phyloP scores from a whole-genome alignment of 2,888 invertebrate species.

The Zygogramma bicolorata region DNA sequence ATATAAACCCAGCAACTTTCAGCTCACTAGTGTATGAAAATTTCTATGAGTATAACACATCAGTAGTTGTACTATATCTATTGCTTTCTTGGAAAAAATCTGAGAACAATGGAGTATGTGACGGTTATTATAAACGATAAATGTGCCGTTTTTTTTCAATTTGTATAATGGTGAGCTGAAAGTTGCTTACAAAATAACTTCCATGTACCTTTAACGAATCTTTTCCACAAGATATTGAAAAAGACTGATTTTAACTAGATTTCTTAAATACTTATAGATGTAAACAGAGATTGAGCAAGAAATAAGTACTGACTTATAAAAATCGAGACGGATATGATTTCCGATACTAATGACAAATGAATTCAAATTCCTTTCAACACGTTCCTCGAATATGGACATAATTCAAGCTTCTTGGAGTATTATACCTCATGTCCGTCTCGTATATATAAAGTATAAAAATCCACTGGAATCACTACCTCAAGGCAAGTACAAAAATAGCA shows the following conservation, averaged over 20 bases:
- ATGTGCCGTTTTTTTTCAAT: background rate
- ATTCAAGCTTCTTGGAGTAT: background rate
- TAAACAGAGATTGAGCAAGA: conserved; percentile 42
- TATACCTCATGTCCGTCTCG: conserved; percentile 18
- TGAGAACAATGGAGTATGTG: no score
- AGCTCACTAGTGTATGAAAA: background rate
- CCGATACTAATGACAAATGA: background rate
- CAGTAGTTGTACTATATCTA: background rate
- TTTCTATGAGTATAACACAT: background rate
- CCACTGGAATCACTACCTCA: conserved; percentile 51
- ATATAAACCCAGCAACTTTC: conserved; percentile 15
- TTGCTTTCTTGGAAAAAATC: no score
- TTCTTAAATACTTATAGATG: conserved; percentile 47
- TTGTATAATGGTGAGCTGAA: background rate
- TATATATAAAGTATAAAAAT: conserved; percentile 31
- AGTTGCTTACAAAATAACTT: conserved; percentile 56
- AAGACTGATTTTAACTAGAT: conserved; percentile 68
- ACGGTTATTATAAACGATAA: no score
- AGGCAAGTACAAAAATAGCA: conserved; percentile 52
- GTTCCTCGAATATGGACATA: background rate
- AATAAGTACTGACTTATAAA: conserved; percentile 7
- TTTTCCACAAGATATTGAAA: conserved; percentile 59
- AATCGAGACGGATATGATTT: conserved; percentile 14
- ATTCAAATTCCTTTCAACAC: background rate
- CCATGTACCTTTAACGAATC: conserved; percentile 55